phyloP scores from a whole-genome alignment of 1,140 invertebrate species.

The Aradophagus sp. region DNA sequence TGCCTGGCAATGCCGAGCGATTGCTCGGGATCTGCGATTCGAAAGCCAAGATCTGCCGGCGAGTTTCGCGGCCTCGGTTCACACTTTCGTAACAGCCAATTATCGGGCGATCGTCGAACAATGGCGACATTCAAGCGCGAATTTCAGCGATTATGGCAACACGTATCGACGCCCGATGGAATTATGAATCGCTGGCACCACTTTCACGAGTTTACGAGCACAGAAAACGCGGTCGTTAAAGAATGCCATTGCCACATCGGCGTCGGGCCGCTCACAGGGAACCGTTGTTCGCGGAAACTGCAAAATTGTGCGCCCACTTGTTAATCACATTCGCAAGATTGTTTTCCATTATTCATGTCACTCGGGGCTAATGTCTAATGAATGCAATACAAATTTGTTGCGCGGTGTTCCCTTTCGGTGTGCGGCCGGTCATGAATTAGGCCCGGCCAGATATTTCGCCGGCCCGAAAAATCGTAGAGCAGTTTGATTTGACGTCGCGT shows the following conservation, averaged over 20 bases:
- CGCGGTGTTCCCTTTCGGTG: slow-evolving; percentile 40
- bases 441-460: slow-evolving; percentile 49
- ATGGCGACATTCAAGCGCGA: slow-evolving; percentile 34
- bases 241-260: slow-evolving; percentile 36
- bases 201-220: slow-evolving; percentile 45
- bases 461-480: slow-evolving; percentile 48
- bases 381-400: slow-evolving; percentile 54
- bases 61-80: slow-evolving; percentile 30
- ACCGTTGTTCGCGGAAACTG: slow-evolving; percentile 46
- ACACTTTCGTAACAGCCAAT: slow-evolving; percentile 49
- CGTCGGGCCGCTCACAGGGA: slow-evolving; percentile 5
- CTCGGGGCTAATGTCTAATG: slow-evolving; percentile 31
- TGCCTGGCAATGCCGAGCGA: slow-evolving; percentile 19
- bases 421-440: slow-evolving; percentile 40
- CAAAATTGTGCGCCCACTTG: slow-evolving; percentile 34
- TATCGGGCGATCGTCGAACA: slow-evolving; percentile 31
- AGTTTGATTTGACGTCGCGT: slow-evolving; percentile 50
- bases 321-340: slow-evolving; percentile 47
- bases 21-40: slow-evolving; percentile 36
- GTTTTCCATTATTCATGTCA: slow-evolving; percentile 55
- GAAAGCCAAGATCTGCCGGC: slow-evolving; percentile 27
- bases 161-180: slow-evolving; percentile 24
- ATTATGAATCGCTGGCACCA: slow-evolving; percentile 18
- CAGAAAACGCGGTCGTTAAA: slow-evolving; percentile 30
- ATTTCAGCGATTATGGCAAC: slow-evolving; percentile 37